Evolutionary conservation across 2,888 invertebrate species (phyloP).

Genomic region (Anorthoa munda): DNA sequence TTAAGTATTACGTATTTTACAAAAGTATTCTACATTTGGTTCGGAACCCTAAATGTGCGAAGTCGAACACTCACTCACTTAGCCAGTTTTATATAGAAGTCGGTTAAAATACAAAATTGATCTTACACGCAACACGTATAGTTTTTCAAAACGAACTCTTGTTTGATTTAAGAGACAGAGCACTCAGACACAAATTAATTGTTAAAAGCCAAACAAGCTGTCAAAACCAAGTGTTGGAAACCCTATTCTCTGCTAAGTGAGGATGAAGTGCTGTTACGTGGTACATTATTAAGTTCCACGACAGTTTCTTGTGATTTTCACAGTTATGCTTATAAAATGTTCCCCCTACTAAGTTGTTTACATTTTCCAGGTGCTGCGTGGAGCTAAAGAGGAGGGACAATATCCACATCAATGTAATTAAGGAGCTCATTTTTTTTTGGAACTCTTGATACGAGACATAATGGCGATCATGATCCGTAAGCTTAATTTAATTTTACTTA

Average conservation of each 20-base stretch:
- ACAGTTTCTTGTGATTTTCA: constrained; percentile 29
- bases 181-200: neutral
- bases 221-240: constrained; percentile 2
- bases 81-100: too few relatives aligned
- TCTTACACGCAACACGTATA: too few relatives aligned
- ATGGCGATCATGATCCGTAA: constrained; percentile 75
- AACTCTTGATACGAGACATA: constrained; percentile 52
- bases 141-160: neutral
- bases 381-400: constrained; percentile 38
- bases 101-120: too few relatives aligned
- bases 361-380: constrained; percentile 62
- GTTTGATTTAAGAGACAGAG: neutral
- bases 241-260: constrained; percentile 38
- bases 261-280: constrained; percentile 32
- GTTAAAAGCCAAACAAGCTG: constrained; percentile 6
- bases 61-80: too few relatives aligned
- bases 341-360: constrained; percentile 11
- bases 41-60: too few relatives aligned
- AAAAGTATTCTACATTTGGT: too few relatives aligned
- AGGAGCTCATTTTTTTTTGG: constrained; percentile 32
- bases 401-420: constrained; percentile 55
- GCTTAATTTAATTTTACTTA: constrained; percentile 11
- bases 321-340: constrained; percentile 14
- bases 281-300: constrained; percentile 42
- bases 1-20: too few relatives aligned